A percentile compares a stretch with the other conserved stretches of the same genome.
phyloP scores from a whole-genome alignment of 2,797 vertebrate species.

The Microtus californicus region DNA sequence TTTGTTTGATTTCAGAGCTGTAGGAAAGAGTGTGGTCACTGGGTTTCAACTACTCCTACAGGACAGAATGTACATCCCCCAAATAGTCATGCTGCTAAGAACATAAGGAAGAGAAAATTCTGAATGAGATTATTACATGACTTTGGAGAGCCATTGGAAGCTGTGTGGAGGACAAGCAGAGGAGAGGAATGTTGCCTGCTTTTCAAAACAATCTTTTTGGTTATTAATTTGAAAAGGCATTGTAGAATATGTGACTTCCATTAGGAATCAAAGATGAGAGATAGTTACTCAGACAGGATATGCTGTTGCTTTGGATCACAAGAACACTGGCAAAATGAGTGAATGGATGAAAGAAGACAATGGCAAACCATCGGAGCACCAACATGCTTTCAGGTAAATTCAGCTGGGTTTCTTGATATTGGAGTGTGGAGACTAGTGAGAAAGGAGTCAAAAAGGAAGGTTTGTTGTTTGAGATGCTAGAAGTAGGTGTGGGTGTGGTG shows the following conservation, averaged over 20 bases:
- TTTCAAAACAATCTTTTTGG: neutral
- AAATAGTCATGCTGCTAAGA: neutral
- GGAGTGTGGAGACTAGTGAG: neutral
- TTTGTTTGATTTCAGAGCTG: neutral
- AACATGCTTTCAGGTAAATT: neutral
- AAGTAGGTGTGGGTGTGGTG: too few relatives aligned
- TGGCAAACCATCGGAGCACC: neutral
- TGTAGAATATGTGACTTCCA: neutral
- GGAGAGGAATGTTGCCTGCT: neutral
- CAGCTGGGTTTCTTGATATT: neutral
- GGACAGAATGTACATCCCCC: neutral
- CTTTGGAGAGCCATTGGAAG: neutral
- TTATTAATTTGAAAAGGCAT: neutral
- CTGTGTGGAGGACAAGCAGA: neutral
- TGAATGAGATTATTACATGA: too few relatives aligned
- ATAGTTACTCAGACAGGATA: neutral
- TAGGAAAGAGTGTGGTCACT: fast-evolving
- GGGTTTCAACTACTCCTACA: neutral
- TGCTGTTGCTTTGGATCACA: neutral
- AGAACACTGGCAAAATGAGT: neutral
- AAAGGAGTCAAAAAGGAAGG: neutral
- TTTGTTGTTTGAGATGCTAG: neutral
- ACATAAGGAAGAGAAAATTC: too few relatives aligned
- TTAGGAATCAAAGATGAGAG: neutral
- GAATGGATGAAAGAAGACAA: neutral